Conservation (phyloP, 2,888 invertebrate species). For the Rhimphoctona megacephalus region DNA sequence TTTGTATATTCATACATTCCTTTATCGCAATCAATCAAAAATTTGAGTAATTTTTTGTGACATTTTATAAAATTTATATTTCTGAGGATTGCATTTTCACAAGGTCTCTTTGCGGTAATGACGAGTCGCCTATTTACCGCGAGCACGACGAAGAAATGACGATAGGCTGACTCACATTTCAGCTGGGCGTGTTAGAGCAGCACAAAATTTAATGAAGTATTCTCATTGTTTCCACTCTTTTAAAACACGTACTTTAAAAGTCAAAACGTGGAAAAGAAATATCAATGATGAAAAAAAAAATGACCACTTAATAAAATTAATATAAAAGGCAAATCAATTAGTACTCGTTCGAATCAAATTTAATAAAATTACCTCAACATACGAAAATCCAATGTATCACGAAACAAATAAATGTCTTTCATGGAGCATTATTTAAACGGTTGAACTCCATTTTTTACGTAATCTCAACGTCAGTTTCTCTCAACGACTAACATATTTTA, state of each 20-base stretch:
- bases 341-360: background rate
- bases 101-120: constrained; percentile 64
- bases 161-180: constrained; percentile 68
- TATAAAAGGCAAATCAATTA: background rate
- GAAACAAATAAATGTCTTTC: background rate
- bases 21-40: background rate
- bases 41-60: background rate
- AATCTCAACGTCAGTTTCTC: background rate
- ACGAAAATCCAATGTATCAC: background rate
- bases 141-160: constrained; percentile 62
- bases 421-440: too few relatives aligned
- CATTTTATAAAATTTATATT: background rate
- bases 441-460: too few relatives aligned
- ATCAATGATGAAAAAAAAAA: background rate
- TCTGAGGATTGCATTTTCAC: constrained; percentile 37
- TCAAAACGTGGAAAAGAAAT: constrained; percentile 7
- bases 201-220: constrained; percentile 19
- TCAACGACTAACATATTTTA: background rate
- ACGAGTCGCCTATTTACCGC: constrained; percentile 58
- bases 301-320: background rate
- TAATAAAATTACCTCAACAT: background rate
- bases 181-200: constrained; percentile 58
- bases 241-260: background rate
- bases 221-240: constrained; percentile 44
- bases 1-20: background rate